Evolutionary conservation across 2,113 vertebrate species (phyloP).

Genomic region (Gavialis gangeticus): DNA sequence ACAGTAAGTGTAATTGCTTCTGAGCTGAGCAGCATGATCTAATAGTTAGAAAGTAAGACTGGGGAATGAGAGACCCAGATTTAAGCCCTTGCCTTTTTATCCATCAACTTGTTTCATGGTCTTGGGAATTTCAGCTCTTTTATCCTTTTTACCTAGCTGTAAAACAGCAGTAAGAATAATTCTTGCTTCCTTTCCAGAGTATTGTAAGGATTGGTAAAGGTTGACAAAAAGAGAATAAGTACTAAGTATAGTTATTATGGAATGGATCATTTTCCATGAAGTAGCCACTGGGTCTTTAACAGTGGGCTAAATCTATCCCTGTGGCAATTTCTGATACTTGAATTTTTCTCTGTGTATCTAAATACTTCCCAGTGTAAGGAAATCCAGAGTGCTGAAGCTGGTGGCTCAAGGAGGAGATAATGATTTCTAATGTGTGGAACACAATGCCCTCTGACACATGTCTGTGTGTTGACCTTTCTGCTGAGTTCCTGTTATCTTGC

Average conservation of each 20-base stretch:
- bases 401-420: constrained; percentile 8
- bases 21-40: not conserved
- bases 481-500: constrained; percentile 50
- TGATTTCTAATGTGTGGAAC: constrained; percentile 61
- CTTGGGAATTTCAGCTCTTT: not conserved
- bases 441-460: constrained; percentile 46
- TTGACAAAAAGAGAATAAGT: not conserved
- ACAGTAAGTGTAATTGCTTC: not conserved
- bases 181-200: not conserved
- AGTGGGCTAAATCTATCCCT: constrained; percentile 1
- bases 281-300: constrained; percentile 4
- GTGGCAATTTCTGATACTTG: not conserved
- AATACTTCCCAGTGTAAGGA: constrained; percentile 48
- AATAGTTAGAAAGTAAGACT: not conserved
- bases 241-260: not conserved
- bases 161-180: not conserved
- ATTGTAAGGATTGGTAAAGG: not conserved
- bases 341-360: constrained; percentile 17
- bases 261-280: constrained; percentile 12
- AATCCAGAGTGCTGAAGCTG: not conserved
- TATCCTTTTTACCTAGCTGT: not conserved
- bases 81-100: not conserved
- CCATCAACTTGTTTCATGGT: not conserved
- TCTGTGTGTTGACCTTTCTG: constrained; percentile 50
- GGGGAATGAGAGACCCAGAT: not conserved